phyloP scores from a whole-genome alignment of 2,113 vertebrate species.

The Casuarius casuarius region DNA sequence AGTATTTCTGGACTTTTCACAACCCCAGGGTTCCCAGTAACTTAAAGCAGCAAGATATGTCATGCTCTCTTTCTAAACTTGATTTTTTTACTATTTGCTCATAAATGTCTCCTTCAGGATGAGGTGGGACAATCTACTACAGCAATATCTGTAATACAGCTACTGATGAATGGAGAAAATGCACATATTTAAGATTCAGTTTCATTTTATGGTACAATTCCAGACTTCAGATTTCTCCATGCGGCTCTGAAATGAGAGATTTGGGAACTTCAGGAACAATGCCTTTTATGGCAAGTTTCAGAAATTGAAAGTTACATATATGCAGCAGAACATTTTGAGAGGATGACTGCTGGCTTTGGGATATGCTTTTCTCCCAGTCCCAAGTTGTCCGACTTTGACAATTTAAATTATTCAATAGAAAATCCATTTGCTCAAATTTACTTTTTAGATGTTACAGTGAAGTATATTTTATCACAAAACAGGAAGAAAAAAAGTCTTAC shows the following conservation, averaged over 20 bases:
- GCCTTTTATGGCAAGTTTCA: not conserved
- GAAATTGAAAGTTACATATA: not conserved
- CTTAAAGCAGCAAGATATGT: not conserved
- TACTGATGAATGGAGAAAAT: not conserved
- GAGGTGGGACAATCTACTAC: not conserved
- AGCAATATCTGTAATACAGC: not conserved
- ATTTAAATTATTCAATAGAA: not conserved
- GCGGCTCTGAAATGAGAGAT: not conserved
- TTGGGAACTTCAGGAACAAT: not conserved
- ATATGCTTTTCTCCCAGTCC: not conserved
- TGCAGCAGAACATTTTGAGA: not conserved
- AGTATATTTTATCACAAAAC: not conserved
- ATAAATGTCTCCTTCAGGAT: not conserved
- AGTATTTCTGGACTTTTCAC: not conserved
- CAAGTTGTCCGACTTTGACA: not conserved
- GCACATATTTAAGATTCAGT: not conserved
- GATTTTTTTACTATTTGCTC: not conserved
- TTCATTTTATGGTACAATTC: not conserved
- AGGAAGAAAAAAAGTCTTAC: not conserved
- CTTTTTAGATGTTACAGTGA: not conserved
- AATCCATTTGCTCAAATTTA: not conserved
- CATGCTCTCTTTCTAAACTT: not conserved
- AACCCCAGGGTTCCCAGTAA: not conserved
- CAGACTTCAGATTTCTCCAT: not conserved
- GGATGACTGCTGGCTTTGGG: not conserved